Base-by-base conservation (phyloP, 1,140 invertebrate species). In the Prorops nasuta region DNA sequence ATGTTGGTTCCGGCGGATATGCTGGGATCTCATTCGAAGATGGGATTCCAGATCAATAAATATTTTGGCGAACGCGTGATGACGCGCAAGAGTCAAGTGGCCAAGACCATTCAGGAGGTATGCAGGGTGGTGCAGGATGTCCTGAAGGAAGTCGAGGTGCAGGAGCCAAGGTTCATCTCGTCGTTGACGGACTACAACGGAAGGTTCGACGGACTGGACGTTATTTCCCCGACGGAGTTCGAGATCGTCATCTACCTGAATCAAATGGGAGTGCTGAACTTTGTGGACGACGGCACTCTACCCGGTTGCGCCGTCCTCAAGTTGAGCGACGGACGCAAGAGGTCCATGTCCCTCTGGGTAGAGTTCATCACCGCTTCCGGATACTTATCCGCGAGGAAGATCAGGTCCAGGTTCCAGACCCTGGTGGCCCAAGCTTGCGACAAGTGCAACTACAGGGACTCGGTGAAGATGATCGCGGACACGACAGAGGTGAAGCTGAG, bases 231-330 rank as follows among this genome's bases (percentile, higher is more conserved):
- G 1, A 85, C 82, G 34, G 94, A 97, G 67, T 97, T 95, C 71
- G 94, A 97, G 78, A 91, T 96, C 7, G 87, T 97, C 21, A 82
- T 98, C 20, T 97, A 96, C 71, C 81, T 98, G 8, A 98, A 98
- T 67, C 95, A 98, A 73, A 98, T 98, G 95, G 95, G 95, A 14
- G 93, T 96, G 0, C 91, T 96, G 67, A 96, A 95, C 73, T 98
- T 98, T 74, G 94, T 97, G 10, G 95, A 98, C 74, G 95, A 98
- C 66, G 94, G 94, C 1, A 92, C 91, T 6, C 78, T 96, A 49
- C 94, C 93, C 0, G 95, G 95, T 6, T 98, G 95, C 72, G 94
- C 95, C 0, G 94, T 97, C 0, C 79, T 98, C 12, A 98, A 98
- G 72, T 80, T 98, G 1, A 93, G 90, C 80, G 95, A 98, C 80